Evolutionary conservation across 1,140 invertebrate species (phyloP), one percentile per base, ranked within the genome.

Genomic region (Pseudomyrmex pallidus): DNA sequence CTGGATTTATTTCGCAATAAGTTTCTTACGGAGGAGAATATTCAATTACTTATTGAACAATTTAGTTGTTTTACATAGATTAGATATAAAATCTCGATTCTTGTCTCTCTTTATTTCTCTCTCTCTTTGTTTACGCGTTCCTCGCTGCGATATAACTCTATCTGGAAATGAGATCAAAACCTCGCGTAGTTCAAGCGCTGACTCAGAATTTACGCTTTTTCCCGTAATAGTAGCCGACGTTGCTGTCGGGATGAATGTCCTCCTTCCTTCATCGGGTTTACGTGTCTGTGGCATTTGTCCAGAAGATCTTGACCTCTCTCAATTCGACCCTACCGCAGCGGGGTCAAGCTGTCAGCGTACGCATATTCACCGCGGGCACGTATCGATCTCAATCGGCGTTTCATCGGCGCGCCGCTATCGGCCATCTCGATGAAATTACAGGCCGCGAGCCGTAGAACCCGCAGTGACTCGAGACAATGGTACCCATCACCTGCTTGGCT

Each of bases 361-460:
- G 48, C 50, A 63, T 62, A 70, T 88, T 78, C 74, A 57, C 84
- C 35, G 67, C 59, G 54, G 50, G 44, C 50, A 61, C 46, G 64
- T 87, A 91, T 91, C 90, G 89, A 90, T 89, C 90, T 90, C 88
- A 86, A 91, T 91, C 89, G 80, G 82, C 67, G 83, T 82, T 87
- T 78, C 80, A 86, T 82, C 68, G 74, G 67, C 74, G 73, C 68
- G 74, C 63, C 74, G 76, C 66, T 90, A 91, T 91, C 90, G 59
- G 25, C 12, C 59, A 90, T 89, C 89, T 86, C 78, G 83, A 83
- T 82, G 72, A 90, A 90, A 88, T 90, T 91, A 90, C 87, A 91
- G 84, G 74, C 89, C 86, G 86, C 83, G 35, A 74, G 78, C 62
- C 54, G 82, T 54, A 70, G 85, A 62, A 73, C 44, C 74, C 35